Evolutionary conservation across 2,888 invertebrate species (phyloP).

Genomic region (Meghimatium bilineatum): DNA sequence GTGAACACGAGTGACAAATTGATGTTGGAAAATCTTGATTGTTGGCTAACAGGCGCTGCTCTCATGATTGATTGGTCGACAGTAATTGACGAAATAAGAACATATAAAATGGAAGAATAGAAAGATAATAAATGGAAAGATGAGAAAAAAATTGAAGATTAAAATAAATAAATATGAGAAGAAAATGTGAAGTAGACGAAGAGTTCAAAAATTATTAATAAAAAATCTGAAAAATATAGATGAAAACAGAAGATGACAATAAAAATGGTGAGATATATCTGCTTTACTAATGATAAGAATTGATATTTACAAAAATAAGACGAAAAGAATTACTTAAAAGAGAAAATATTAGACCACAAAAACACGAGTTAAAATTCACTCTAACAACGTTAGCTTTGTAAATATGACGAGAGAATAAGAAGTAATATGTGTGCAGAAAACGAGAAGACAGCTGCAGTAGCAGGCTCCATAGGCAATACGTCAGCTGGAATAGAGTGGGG

Average conservation of each 20-base stretch:
- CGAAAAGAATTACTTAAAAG: not conserved
- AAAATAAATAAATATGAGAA: not conserved
- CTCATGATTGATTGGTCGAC: not conserved
- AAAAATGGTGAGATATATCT: not conserved
- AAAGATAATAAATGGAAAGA: not conserved
- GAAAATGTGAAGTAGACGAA: not conserved
- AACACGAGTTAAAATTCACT: no score
- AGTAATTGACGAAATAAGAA: not conserved
- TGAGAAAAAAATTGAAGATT: not conserved
- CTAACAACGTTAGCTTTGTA: not conserved
- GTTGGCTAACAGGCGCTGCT: not conserved
- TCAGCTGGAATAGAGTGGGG: no score
- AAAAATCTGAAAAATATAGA: not conserved
- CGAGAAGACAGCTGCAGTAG: no score
- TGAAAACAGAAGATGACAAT: not conserved
- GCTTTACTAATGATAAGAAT: not conserved
- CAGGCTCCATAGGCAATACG: no score
- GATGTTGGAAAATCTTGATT: not conserved
- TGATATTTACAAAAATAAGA: not conserved
- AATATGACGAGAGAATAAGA: not conserved
- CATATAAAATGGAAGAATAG: not conserved
- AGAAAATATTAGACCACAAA: no score
- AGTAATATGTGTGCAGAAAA: not conserved
- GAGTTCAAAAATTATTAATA: not conserved
- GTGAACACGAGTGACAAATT: not conserved